Evolutionary conservation across 1,140 invertebrate genomes (phyloP).

Genomic region (Pseudobourletiella spinata): DNA sequence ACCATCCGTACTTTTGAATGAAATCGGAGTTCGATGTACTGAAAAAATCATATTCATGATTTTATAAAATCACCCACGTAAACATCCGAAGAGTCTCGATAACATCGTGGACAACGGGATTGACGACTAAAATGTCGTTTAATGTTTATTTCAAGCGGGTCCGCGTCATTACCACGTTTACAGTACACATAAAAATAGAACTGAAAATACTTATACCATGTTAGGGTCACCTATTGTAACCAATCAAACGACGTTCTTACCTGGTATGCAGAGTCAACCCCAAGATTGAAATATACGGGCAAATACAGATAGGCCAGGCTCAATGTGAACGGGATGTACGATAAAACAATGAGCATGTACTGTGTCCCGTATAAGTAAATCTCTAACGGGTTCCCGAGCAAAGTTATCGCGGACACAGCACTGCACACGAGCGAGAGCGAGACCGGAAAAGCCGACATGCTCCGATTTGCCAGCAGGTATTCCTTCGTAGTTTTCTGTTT

Average conservation of each 20-base stretch:
- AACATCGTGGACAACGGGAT: no score
- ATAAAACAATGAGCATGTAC: slow-evolving; percentile 2
- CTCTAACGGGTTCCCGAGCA: slow-evolving; percentile 36
- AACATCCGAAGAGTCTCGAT: no score
- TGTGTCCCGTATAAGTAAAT: slow-evolving; percentile 65
- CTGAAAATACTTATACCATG: not conserved
- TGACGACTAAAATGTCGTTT: not conserved
- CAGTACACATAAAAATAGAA: slow-evolving; percentile 1
- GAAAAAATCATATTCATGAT: no score
- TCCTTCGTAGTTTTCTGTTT: slow-evolving; percentile 43
- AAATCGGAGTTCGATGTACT: no score
- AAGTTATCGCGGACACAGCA: slow-evolving; percentile 24
- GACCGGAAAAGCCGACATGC: slow-evolving; percentile 41
- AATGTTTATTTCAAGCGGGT: not conserved
- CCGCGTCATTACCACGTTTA: not conserved
- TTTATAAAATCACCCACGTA: no score
- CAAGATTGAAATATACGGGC: slow-evolving; percentile 78
- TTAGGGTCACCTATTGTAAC: not conserved
- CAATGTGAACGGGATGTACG: not conserved
- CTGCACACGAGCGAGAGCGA: slow-evolving; percentile 22
- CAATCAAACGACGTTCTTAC: slow-evolving; percentile 23
- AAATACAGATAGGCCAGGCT: not conserved
- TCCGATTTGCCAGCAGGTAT: slow-evolving; percentile 41
- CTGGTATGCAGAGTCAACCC: slow-evolving; percentile 80
- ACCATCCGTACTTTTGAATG: no score